Conservation (phyloP, 2,113 vertebrate genomes). For the Hippocampus mohnikei region DNA sequence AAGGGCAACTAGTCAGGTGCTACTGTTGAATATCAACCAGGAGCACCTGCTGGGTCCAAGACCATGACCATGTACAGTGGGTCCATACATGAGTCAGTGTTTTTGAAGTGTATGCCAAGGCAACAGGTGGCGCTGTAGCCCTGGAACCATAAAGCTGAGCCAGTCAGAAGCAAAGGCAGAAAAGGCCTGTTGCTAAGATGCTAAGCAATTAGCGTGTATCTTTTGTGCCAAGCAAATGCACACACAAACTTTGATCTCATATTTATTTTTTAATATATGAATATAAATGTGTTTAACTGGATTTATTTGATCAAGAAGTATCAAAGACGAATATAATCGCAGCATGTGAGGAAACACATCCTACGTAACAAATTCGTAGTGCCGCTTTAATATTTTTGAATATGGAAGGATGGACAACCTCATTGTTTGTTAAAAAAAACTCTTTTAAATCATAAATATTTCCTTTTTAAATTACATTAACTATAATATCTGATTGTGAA, state of each 20-base stretch:
- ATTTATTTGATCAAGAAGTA: neutral
- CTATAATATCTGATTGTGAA: too few relatives aligned
- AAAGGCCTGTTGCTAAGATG: neutral
- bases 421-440: neutral
- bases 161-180: neutral
- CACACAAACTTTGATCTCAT: too few relatives aligned
- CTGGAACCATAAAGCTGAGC: neutral
- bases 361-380: neutral
- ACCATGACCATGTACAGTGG: neutral
- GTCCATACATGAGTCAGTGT: neutral
- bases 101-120: neutral
- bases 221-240: neutral
- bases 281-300: neutral
- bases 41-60: neutral
- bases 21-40: neutral
- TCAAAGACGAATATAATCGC: neutral
- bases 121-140: neutral
- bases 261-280: neutral
- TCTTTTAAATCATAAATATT: too few relatives aligned
- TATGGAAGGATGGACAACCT: neutral
- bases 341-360: neutral
- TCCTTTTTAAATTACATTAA: too few relatives aligned
- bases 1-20: conserved; percentile 34
- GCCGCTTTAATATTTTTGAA: neutral
- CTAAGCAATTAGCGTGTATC: neutral